Evolutionary conservation across 2,888 invertebrate genomes (phyloP), one percentile per base, ranked within the genome.

Genomic region (Yponomeuta evonymella): DNA sequence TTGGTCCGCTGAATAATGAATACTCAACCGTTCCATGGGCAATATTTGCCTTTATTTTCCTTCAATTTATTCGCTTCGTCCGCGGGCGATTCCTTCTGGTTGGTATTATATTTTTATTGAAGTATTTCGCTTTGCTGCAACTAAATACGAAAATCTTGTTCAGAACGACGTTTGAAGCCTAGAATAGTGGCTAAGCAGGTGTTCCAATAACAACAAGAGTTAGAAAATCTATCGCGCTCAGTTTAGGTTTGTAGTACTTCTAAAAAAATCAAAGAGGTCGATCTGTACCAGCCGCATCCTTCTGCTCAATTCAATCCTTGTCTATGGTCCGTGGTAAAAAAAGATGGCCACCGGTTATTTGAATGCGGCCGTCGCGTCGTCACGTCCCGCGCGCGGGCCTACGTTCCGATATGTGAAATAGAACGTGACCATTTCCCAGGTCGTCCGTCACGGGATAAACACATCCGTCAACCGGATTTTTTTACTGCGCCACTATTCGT

Each of bases 391-490:
- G 74, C 70, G 43, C 43, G 43, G 43, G 43, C 43, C 8, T 43
- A 79, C 82, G 80, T 81, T 87, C 83, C 84, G 85, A 87, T 85
- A 85, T 82, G 15, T 15, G 81, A 83, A 80, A 83, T 82, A 82
- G 81, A 83, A 89, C 90, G 90, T 90, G 90, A 89, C 88, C 85
- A 83, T 87, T 87, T 83, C 83, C n/a, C 68, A 80, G 80, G 77
- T 70, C 75, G 75, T 74, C 79, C 81, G 78, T 78, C 74, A 81
- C 80, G 73, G 58, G 69, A 73, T 74, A 74, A 75, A 70, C 74
- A 74, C 70, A 74, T 75, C 71, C 72, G 72, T 75, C 72, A 23
- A 29, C 6, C 72, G 83, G 78, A 74, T 75, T 75, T 73, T 72
- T 75, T 74, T 72, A 71, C 74, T 74, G 58, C 73, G 2, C 1